Evolutionary conservation across 2,888 invertebrate genomes (phyloP).

Genomic region (Ramazzottius varieornatus): DNA sequence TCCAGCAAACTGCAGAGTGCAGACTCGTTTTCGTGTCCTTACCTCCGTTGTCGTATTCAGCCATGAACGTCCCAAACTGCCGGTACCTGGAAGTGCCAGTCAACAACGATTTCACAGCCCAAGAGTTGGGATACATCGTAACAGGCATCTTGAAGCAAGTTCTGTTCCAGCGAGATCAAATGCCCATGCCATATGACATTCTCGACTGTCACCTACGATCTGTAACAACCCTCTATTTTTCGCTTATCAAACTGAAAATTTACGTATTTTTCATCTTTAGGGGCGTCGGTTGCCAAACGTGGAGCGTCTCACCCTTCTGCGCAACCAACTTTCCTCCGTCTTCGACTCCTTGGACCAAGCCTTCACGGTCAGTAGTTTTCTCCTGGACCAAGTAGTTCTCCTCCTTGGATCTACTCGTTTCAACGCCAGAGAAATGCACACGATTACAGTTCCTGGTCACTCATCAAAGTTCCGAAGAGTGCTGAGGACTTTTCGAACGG

Average conservation of each 20-base stretch:
- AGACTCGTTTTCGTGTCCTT: too few species aligned
- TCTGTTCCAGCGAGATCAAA: neutral
- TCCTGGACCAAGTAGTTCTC: neutral
- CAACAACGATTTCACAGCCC: neutral
- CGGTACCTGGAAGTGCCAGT: neutral
- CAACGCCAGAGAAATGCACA: neutral
- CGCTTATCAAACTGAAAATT: too few species aligned
- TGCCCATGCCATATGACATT: neutral
- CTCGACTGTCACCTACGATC: neutral
- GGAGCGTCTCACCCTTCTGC: neutral
- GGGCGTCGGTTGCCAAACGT: too few species aligned
- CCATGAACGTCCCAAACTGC: too few species aligned
- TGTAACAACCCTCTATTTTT: neutral
- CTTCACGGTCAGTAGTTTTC: neutral
- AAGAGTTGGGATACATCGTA: neutral
- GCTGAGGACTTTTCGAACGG: too few species aligned
- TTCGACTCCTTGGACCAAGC: neutral
- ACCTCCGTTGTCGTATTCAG: too few species aligned
- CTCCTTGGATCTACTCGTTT: neutral
- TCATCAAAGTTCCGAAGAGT: too few species aligned
- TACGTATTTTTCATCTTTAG: too few species aligned
- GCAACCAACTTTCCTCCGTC: neutral
- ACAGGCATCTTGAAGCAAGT: neutral
- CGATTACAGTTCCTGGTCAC: too few species aligned
- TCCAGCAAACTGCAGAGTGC: too few species aligned